phyloP scores from a whole-genome alignment of 2,113 vertebrate species.

The Cebidichthys violaceus region DNA sequence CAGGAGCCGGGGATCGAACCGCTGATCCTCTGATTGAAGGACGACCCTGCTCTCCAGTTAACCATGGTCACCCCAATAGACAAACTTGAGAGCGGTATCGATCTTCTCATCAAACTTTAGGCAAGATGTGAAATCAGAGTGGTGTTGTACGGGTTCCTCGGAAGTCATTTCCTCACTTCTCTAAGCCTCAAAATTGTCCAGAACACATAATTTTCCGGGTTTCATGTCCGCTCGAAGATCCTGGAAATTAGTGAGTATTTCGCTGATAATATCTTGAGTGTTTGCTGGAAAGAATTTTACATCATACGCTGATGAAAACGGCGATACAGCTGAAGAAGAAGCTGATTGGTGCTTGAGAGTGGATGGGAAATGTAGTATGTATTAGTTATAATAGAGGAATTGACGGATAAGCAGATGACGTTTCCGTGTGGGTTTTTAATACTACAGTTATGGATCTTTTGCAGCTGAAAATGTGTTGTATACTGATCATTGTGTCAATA shows the following conservation, averaged over 20 bases:
- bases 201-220: background rate
- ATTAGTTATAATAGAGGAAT: background rate
- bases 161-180: background rate
- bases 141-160: background rate
- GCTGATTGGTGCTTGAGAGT: constrained; percentile 1
- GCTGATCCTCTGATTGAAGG: too few species aligned
- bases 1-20: too few species aligned
- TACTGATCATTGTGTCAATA: background rate
- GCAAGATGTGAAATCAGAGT: background rate
- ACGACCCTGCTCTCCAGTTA: too few species aligned
- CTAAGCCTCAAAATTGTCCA: too few species aligned
- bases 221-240: background rate
- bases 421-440: too few species aligned
- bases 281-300: background rate
- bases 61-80: too few species aligned
- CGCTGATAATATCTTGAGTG: background rate
- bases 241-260: background rate
- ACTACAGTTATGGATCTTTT: background rate
- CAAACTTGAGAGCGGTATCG: background rate
- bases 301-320: background rate
- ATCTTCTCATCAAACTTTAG: background rate
- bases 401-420: background rate
- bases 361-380: background rate
- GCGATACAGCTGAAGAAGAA: background rate
- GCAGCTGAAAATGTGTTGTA: constrained; percentile 1